Conservation (phyloP, 2,888 invertebrate species). For the Allacma fusca region DNA sequence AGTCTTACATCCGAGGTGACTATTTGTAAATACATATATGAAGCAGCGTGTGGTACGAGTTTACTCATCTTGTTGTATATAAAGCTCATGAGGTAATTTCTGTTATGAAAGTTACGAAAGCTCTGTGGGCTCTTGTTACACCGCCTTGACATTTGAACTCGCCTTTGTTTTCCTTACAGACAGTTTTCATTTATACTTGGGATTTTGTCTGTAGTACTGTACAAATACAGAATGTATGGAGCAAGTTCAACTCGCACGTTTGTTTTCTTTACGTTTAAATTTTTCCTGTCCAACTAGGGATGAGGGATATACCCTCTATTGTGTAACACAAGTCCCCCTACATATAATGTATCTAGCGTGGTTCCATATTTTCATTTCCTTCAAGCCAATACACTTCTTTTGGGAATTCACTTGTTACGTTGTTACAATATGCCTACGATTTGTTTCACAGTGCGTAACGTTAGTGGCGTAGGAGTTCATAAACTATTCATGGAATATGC, state of each 20-base stretch:
- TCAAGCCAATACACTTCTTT: background rate
- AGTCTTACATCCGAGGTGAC: too few species aligned
- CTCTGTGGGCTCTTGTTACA: background rate
- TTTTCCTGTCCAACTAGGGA: too few species aligned
- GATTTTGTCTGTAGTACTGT: too few species aligned
- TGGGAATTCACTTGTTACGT: background rate
- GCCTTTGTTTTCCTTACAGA: background rate
- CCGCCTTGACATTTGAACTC: constrained; percentile 9
- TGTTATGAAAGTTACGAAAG: background rate
- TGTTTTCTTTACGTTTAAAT: too few species aligned
- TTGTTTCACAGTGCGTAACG: background rate
- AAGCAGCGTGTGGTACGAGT: too few species aligned
- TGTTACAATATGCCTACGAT: background rate
- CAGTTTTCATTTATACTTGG: background rate
- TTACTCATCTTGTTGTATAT: background rate
- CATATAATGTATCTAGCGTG: too few species aligned
- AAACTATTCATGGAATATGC: constrained; percentile 1
- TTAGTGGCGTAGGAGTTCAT: background rate
- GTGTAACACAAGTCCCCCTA: background rate
- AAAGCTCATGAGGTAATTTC: too few species aligned
- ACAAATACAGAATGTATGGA: too few species aligned
- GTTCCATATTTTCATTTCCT: background rate
- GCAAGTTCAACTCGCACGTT: too few species aligned
- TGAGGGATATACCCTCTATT: too few species aligned
- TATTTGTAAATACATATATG: too few species aligned